Evolutionary conservation across 1,140 invertebrate genomes (phyloP), one percentile per base, ranked within the genome.

Genomic region (Drosophila biarmipes): DNA sequence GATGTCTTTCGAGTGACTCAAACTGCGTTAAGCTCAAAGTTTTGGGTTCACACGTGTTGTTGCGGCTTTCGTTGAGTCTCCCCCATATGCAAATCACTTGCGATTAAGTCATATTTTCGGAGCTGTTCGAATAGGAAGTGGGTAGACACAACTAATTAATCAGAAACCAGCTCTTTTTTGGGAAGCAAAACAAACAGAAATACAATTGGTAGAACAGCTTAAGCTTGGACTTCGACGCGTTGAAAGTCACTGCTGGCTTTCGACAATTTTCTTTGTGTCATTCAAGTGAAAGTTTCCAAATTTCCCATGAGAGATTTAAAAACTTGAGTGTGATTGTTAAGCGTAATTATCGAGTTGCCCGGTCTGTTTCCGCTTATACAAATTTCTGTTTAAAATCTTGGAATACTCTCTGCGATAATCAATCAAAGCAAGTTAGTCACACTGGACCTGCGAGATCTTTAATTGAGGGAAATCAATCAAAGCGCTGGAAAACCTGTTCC

Each of bases 381-480:
- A 38, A 19, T 7, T 17, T 5, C n/a, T 21, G 6, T 0, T n/a
- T n/a, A 31, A 46, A 24, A 15, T 17, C 31, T 43, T 27, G 40
- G 34, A 27, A 31, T 31, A 11, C 37, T 29, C 19, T 19, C n/a
- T 49, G 4, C 10, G 34, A n/a, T 75, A 40, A 75, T 75, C 53
- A 74, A 75, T 75, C 52, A 64, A 37, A 40, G 11, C 17, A 40
- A 27, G 34, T 74, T 51, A 74, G 72, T 51, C 72, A 75, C 72
- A 68, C 52, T 37, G 40, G 42, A 42, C 46, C 21, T 11, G 19
- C n/a, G 29, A 43, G n/a, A 49, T 73, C 46, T 35, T 29, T 80
- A 74, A 80, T 74, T 64, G 63, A 35, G 58, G 78, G 51, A 86
- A 81, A 86, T 86, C 78, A 86, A 86, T 86, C 54, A 81, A 59